Percentiles rank a stretch among this genome's conserved stretches.
Evolutionary conservation across 1,140 invertebrate genomes (phyloP).

Genomic region (Drosophila eugracilis): DNA sequence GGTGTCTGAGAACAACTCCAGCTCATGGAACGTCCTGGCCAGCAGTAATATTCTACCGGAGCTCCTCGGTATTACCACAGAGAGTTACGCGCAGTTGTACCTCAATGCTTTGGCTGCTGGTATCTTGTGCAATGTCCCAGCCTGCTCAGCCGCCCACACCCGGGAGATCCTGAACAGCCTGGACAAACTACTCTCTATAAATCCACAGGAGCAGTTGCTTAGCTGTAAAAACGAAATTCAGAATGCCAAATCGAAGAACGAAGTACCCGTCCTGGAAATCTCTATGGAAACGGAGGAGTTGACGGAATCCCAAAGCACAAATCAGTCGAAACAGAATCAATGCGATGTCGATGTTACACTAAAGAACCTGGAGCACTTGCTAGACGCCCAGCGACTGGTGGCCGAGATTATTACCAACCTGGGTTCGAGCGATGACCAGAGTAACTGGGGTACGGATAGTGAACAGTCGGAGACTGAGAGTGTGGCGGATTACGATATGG

Average conservation of each 20-base stretch:
- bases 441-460: constrained; percentile 43
- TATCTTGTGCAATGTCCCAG: constrained; percentile 85
- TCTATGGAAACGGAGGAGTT: constrained; percentile 49
- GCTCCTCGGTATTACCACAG: constrained; percentile 85
- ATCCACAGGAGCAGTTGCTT: constrained; percentile 21
- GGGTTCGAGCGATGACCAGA: constrained; percentile 86
- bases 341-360: constrained; percentile 78
- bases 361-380: constrained; percentile 85
- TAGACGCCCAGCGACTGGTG: constrained; percentile 88
- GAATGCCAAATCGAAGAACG: constrained; percentile 17
- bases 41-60: constrained; percentile 85
- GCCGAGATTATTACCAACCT: constrained; percentile 90
- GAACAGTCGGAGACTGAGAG: constrained; percentile 70
- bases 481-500: constrained; percentile 66
- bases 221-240: constrained; percentile 14
- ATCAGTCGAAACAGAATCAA: constrained; percentile 6
- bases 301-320: constrained; percentile 15
- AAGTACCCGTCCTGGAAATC: constrained; percentile 34
- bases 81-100: constrained; percentile 83
- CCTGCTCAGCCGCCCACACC: constrained; percentile 71
- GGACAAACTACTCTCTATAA: constrained; percentile 32
- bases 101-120: constrained; percentile 85
- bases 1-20: constrained; percentile 88
- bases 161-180: constrained; percentile 32
- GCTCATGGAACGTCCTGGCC: constrained; percentile 86